These are phyloP conservation scores for Panthera uncia DNA, from an alignment of 2,113 vertebrate species.

Conservation along the genomic window DNA sequence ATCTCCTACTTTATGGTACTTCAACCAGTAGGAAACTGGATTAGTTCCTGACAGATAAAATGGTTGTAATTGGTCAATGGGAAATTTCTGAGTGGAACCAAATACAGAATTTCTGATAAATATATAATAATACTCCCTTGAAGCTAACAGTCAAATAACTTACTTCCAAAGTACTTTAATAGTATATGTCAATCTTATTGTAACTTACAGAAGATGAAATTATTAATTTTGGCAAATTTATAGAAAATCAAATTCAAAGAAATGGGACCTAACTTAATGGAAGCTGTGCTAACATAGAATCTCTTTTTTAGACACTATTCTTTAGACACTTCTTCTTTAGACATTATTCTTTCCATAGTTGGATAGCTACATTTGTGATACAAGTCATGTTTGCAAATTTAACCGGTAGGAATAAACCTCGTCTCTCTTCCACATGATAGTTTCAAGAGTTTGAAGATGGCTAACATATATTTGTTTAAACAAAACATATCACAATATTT, in stretches of 20 bases:
- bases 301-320: not conserved
- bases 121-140: not conserved
- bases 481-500: not conserved
- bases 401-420: not conserved
- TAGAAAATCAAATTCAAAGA: not conserved
- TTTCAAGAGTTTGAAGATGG: not conserved
- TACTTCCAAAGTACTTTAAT: not conserved
- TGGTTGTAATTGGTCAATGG: not conserved
- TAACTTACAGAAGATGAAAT: not conserved
- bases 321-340: not conserved
- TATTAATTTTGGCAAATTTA: not conserved
- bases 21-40: not conserved
- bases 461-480: not conserved
- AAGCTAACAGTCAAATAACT: not conserved
- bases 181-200: not conserved
- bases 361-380: not conserved
- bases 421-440: not conserved
- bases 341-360: not conserved
- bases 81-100: not conserved
- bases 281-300: not conserved
- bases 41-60: slow-evolving; percentile 11
- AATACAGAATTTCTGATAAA: not conserved
- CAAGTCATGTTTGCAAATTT: not conserved
- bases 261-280: not conserved
- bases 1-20: not conserved